Percentiles rank a stretch among this genome's conserved stretches.
These are phyloP conservation scores for Eretmocerus hayati DNA, from an alignment of 2,888 invertebrate genomes.

Conservation along the genomic window DNA sequence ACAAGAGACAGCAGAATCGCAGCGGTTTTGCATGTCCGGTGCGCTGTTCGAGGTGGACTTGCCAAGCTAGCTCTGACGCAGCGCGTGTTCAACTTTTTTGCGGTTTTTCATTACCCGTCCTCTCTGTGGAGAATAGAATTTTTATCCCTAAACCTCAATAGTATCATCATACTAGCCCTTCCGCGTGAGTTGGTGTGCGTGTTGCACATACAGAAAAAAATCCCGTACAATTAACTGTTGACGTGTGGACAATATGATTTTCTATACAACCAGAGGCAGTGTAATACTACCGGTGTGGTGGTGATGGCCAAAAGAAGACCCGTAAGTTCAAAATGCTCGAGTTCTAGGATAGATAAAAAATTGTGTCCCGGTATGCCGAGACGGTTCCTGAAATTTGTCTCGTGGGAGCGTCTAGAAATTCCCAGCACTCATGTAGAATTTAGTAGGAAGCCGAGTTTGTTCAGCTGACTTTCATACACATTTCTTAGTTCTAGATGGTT, in stretches of 20 bases:
- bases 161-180: neutral
- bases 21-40: constrained; percentile 20
- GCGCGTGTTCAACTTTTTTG: constrained; percentile 34
- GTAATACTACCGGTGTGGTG: neutral
- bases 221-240: constrained; percentile 2
- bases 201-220: too few relatives aligned
- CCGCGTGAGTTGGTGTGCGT: neutral
- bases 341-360: too few relatives aligned
- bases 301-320: constrained; percentile 10
- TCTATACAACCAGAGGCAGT: too few relatives aligned
- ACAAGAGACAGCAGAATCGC: constrained; percentile 12
- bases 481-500: too few relatives aligned
- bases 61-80: too few relatives aligned
- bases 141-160: constrained; percentile 2
- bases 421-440: too few relatives aligned
- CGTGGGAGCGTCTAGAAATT: too few relatives aligned
- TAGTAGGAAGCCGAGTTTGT: too few relatives aligned
- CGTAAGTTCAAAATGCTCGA: constrained; percentile 3
- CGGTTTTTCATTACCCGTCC: constrained; percentile 27
- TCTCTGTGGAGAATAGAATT: constrained; percentile 23
- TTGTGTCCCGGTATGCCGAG: too few relatives aligned
- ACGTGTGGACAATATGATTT: constrained; percentile 6
- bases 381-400: too few relatives aligned
- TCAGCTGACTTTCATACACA: too few relatives aligned
- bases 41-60: neutral